Evolutionary conservation across 1,140 invertebrate species (phyloP).

Genomic region (Melanaphis sacchari): DNA sequence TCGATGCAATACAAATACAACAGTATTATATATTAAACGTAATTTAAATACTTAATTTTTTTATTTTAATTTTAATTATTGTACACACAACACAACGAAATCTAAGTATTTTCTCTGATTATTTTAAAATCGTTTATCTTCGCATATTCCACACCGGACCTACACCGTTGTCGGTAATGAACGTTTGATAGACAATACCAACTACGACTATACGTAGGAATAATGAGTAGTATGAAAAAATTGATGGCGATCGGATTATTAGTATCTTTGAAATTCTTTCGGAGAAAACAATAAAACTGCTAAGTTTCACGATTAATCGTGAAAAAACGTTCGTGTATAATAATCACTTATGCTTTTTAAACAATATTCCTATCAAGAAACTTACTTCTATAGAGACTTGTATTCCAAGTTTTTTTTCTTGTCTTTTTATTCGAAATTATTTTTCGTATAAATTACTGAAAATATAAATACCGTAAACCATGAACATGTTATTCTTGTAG

Average conservation of each 20-base stretch:
- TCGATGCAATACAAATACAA: not conserved
- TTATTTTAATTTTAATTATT: not conserved
- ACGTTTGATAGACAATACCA: constrained; percentile 51
- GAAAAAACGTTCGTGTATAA: constrained; percentile 18
- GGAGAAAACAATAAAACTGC: constrained; percentile 36
- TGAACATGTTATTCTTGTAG: not conserved
- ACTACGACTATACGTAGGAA: not conserved
- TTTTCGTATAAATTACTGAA: not conserved
- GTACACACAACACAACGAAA: not conserved
- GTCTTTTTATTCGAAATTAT: not conserved
- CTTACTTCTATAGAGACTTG: not conserved
- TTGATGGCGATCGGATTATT: not conserved
- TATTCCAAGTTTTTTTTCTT: not conserved
- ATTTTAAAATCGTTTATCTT: constrained; percentile 28
- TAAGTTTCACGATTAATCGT: constrained; percentile 23
- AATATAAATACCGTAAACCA: not conserved
- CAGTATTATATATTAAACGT: not conserved
- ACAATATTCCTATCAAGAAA: not conserved
- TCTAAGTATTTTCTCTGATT: not conserved
- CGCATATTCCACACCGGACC: not conserved
- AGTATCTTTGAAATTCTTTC: constrained; percentile 41
- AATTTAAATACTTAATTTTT: not conserved
- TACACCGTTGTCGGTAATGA: constrained; percentile 41
- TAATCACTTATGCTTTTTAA: not conserved
- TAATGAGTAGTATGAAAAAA: constrained; percentile 30